These are phyloP conservation scores for Rhinatrema bivittatum DNA, from an alignment of 2,797 vertebrate genomes.

Conservation along the genomic window DNA sequence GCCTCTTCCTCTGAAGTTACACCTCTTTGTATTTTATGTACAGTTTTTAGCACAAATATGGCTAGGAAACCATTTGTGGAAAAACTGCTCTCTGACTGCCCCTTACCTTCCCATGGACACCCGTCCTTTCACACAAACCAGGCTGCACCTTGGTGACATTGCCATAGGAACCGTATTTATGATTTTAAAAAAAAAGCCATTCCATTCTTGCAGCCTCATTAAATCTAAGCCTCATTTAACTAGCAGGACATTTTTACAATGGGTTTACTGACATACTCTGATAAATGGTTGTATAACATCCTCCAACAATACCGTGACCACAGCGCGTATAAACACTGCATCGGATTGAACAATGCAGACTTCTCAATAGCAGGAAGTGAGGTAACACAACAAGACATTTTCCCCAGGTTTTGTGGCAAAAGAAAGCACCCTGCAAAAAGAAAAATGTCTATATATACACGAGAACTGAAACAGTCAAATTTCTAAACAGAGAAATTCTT, in stretches of 20 bases:
- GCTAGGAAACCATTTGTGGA: too few relatives aligned
- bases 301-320: constrained; percentile 50
- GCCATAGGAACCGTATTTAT: constrained; percentile 53
- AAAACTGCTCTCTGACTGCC: too few relatives aligned
- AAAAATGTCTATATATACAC: too few relatives aligned
- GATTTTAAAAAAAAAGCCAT: constrained; percentile 28
- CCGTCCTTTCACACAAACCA: constrained; percentile 44
- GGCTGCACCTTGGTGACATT: constrained; percentile 29
- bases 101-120: too few relatives aligned
- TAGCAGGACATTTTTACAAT: constrained; percentile 64
- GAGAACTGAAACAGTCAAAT: too few relatives aligned
- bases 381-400: constrained; percentile 24
- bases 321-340: constrained; percentile 51
- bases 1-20: too few relatives aligned
- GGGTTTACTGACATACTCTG: constrained; percentile 51
- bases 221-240: constrained; percentile 64
- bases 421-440: not conserved
- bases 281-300: constrained; percentile 55
- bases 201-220: constrained; percentile 53
- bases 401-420: not conserved
- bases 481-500: too few relatives aligned
- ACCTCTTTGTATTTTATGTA: too few relatives aligned
- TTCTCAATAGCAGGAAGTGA: constrained; percentile 51
- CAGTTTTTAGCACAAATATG: too few relatives aligned
- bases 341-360: constrained; percentile 44